Evolutionary conservation across 2,888 invertebrate species (phyloP).

Genomic region (Amiota minor): DNA sequence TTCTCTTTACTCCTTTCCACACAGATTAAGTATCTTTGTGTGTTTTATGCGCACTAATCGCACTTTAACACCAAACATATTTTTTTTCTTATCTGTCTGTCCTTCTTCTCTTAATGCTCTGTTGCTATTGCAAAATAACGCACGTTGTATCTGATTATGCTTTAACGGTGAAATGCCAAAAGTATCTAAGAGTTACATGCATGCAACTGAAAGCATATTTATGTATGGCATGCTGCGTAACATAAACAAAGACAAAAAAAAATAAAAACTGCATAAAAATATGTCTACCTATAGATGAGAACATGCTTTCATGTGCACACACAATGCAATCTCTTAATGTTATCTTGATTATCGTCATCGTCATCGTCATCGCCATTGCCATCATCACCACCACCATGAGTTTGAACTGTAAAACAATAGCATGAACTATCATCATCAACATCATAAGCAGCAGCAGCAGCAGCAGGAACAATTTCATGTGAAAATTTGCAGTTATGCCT

Average conservation of each 20-base stretch:
- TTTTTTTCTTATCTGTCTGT: neutral
- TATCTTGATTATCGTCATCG: too few relatives aligned
- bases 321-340: neutral
- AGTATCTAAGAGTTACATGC: constrained; percentile 15
- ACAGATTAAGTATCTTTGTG: constrained; percentile 9
- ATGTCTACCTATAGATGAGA: constrained; percentile 1
- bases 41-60: constrained; percentile 15
- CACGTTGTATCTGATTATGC: constrained; percentile 8
- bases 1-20: neutral
- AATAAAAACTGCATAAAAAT: neutral
- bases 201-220: constrained; percentile 62
- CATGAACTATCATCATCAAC: too few relatives aligned
- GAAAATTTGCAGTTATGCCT: too few relatives aligned
- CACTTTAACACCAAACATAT: constrained; percentile 7
- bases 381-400: too few relatives aligned
- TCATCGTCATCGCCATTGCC: too few relatives aligned
- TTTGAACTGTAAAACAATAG: too few relatives aligned
- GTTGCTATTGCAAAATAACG: neutral
- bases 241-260: neutral
- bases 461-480: too few relatives aligned
- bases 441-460: too few relatives aligned
- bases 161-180: constrained; percentile 47
- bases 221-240: constrained; percentile 45
- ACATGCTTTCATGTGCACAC: neutral
- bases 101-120: neutral